Evolutionary conservation across 2,797 vertebrate genomes (phyloP).

Genomic region (Numenius phaeopus): DNA sequence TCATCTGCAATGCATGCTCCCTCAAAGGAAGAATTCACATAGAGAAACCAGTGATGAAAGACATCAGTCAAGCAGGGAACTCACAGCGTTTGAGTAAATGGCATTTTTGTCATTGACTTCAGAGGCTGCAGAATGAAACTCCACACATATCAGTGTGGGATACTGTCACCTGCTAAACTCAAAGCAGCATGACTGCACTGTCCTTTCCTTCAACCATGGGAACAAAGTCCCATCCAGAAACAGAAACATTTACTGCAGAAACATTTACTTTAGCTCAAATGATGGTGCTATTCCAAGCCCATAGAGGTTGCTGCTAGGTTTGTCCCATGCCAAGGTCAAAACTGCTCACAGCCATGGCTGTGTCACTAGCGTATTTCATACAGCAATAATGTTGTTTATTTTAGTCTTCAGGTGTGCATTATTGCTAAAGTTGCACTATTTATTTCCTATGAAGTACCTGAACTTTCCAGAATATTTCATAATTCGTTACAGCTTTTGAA

Average conservation of each 20-base stretch:
- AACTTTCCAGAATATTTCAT: neutral
- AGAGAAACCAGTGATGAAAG: neutral
- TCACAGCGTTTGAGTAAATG: neutral
- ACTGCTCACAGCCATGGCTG: neutral
- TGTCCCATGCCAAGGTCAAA: neutral
- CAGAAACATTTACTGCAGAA: too few species aligned
- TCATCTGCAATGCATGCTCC: neutral
- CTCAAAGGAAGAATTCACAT: neutral
- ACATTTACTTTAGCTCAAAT: neutral
- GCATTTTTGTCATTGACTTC: neutral
- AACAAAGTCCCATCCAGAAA: neutral
- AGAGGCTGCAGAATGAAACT: neutral
- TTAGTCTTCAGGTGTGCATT: neutral
- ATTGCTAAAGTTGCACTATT: neutral
- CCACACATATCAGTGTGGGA: accelerated
- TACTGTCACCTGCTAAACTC: accelerated
- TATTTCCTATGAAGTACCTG: neutral
- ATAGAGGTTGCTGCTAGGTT: neutral
- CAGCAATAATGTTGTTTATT: neutral
- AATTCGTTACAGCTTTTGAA: neutral
- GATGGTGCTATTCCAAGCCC: neutral
- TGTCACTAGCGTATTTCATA: neutral
- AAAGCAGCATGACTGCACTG: accelerated
- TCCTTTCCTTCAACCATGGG: accelerated
- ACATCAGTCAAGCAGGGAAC: neutral